phyloP scores from a whole-genome alignment of 1,140 invertebrate genomes.

The Lepidurus couesii region DNA sequence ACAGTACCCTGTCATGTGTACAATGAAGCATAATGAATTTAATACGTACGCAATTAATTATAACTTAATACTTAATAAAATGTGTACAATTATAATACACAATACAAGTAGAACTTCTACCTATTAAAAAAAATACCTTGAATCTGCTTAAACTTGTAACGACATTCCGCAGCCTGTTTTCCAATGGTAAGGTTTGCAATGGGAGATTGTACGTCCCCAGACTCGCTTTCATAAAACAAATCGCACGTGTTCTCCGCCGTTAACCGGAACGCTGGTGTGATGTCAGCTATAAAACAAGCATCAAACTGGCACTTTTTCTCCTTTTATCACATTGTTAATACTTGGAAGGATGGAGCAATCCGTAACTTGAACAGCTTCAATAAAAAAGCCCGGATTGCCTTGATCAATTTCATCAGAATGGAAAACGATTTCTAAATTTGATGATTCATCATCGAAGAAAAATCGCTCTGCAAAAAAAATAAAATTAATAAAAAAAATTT shows the following conservation, averaged over 20 bases:
- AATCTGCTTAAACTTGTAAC: constrained; percentile 15
- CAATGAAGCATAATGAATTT: too few species aligned
- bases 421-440: constrained; percentile 15
- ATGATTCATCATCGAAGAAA: constrained; percentile 9
- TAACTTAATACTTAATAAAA: too few species aligned
- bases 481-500: not conserved
- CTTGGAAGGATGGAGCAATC: constrained; percentile 20
- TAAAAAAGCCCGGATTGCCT: constrained; percentile 22
- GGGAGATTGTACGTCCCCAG: constrained; percentile 4
- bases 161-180: not conserved
- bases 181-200: not conserved
- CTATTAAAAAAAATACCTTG: not conserved
- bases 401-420: constrained; percentile 23
- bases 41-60: too few species aligned
- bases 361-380: constrained; percentile 30
- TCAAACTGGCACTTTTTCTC: not conserved
- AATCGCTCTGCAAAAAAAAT: constrained; percentile 1
- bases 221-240: not conserved
- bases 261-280: constrained; percentile 25
- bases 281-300: constrained; percentile 1
- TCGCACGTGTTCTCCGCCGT: not conserved
- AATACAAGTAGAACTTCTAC: too few species aligned
- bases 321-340: not conserved
- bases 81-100: too few species aligned
- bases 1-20: not conserved